Conservation (phyloP, 2,888 invertebrate genomes). For the Diloba caeruleocephala region DNA sequence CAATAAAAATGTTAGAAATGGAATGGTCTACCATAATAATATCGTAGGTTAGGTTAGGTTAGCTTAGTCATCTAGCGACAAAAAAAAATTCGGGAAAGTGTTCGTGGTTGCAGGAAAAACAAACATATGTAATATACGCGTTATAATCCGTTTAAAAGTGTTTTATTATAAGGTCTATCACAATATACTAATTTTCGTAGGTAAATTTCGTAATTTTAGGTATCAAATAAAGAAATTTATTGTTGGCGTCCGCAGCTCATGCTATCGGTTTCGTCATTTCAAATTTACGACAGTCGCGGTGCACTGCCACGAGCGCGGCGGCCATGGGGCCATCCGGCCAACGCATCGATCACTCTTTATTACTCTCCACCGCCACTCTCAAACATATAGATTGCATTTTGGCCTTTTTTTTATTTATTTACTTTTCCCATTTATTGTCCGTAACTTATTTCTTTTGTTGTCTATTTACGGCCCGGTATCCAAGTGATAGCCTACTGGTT, state of each 20-base stretch:
- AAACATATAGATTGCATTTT: constrained; percentile 45
- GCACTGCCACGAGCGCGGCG: constrained; percentile 13
- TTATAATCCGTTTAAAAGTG: too few species aligned
- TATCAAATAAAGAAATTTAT: constrained; percentile 64
- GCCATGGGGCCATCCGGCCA: constrained; percentile 6
- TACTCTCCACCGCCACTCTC: constrained; percentile 39
- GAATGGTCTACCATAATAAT: too few species aligned
- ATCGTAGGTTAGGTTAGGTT: too few species aligned
- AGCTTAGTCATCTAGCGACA: too few species aligned
- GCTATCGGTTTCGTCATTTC: constrained; percentile 61
- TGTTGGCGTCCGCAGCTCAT: constrained; percentile 53
- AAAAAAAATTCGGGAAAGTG: too few species aligned
- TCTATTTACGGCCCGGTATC: constrained; percentile 16
- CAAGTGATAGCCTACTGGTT: too few species aligned
- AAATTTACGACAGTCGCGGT: constrained; percentile 65
- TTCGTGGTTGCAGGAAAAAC: too few species aligned
- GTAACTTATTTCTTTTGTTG: constrained; percentile 32
- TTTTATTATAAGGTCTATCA: too few species aligned
- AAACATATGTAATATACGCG: too few species aligned
- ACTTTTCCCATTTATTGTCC: constrained; percentile 39
- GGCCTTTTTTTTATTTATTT: constrained; percentile 44
- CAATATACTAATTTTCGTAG: too few species aligned
- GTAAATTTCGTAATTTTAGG: constrained; percentile 22
- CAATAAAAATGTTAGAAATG: too few species aligned
- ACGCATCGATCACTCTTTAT: constrained; percentile 59